Evolutionary conservation across 2,888 invertebrate genomes (phyloP).

Genomic region (Hedychridium roseum): DNA sequence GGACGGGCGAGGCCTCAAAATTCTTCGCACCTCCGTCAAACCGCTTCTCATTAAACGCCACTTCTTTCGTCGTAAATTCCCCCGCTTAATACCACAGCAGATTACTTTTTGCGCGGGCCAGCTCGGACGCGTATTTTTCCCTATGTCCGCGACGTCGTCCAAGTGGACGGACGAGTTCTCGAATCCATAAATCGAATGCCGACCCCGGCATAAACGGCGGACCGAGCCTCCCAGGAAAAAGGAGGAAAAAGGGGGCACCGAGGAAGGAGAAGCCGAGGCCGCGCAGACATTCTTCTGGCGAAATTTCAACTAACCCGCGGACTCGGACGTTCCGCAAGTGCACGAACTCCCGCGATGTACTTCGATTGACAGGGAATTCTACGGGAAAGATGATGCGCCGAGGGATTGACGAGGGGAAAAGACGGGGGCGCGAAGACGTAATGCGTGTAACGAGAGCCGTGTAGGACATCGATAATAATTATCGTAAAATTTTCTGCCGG

Average conservation of each 20-base stretch:
- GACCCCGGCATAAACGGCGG: slow-evolving; percentile 3
- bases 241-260: background rate
- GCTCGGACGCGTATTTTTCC: slow-evolving; percentile 16
- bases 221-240: slow-evolving; percentile 10
- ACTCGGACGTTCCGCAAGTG: too few relatives aligned
- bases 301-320: too few relatives aligned
- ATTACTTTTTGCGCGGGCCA: too few relatives aligned
- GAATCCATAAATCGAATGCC: slow-evolving; percentile 23
- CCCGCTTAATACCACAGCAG: too few relatives aligned
- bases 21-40: too few relatives aligned
- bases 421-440: slow-evolving; percentile 9
- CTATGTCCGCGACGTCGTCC: slow-evolving; percentile 16
- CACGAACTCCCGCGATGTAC: slow-evolving; percentile 1
- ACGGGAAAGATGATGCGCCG: slow-evolving; percentile 9
- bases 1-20: too few relatives aligned
- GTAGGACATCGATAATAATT: slow-evolving; percentile 7
- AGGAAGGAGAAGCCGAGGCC: too few relatives aligned
- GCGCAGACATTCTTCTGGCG: too few relatives aligned
- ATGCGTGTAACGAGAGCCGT: background rate
- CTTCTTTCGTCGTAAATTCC: too few relatives aligned
- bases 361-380: slow-evolving; percentile 1
- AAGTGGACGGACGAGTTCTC: slow-evolving; percentile 15
- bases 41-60: too few relatives aligned
- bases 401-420: slow-evolving; percentile 12
- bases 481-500: too few relatives aligned